Evolutionary conservation across 2,888 invertebrate species (phyloP).

Genomic region (Sceliomorpha sp.): DNA sequence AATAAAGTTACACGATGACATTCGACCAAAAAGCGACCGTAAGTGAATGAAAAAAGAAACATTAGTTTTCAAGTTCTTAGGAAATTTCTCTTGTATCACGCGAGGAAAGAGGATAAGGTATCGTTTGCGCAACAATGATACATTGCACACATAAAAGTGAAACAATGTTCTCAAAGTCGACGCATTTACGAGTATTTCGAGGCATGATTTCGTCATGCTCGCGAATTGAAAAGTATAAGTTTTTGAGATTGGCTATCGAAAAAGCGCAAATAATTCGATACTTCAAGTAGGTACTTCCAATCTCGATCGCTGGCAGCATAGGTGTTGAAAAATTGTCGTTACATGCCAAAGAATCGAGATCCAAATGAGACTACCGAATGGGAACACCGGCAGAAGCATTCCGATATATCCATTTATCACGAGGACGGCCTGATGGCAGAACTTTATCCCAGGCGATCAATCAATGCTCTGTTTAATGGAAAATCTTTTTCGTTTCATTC

Average conservation of each 20-base stretch:
- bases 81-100: slow-evolving; percentile 38
- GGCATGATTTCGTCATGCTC: slow-evolving; percentile 4
- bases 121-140: slow-evolving; percentile 25
- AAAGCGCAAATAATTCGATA: slow-evolving; percentile 39
- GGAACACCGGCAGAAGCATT: slow-evolving; percentile 44
- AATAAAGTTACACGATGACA: too few relatives aligned
- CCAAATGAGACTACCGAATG: slow-evolving; percentile 37
- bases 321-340: slow-evolving; percentile 52
- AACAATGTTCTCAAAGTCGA: slow-evolving; percentile 36
- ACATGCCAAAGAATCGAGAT: slow-evolving; percentile 41
- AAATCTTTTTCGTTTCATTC: slow-evolving; percentile 63
- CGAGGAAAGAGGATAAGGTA: slow-evolving; percentile 15
- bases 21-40: too few relatives aligned
- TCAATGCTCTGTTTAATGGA: slow-evolving; percentile 69
- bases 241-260: slow-evolving; percentile 34
- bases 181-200: slow-evolving; percentile 16
- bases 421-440: slow-evolving; percentile 48
- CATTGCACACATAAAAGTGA: slow-evolving; percentile 14
- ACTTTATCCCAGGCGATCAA: slow-evolving; percentile 64
- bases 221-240: slow-evolving; percentile 37
- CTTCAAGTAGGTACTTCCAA: slow-evolving; percentile 40
- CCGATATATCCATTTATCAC: slow-evolving; percentile 67
- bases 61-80: slow-evolving; percentile 54
- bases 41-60: slow-evolving; percentile 52
- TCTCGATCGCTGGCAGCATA: slow-evolving; percentile 32